phyloP scores from a whole-genome alignment of 2,888 invertebrate genomes.

The Athripsodes cinereus region DNA sequence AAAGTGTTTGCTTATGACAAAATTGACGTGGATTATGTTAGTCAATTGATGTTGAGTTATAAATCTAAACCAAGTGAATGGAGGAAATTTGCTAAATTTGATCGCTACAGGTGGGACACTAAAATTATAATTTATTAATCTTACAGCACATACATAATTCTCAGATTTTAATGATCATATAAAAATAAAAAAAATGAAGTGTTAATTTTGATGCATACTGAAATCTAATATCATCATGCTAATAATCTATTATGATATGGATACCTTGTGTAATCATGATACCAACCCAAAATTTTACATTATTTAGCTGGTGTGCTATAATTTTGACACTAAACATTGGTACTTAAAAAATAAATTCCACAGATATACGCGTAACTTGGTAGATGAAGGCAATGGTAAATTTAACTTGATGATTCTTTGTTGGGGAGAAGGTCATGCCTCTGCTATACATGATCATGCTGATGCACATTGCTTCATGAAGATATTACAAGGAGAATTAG shows the following conservation, averaged over 20 bases:
- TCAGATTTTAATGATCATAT: no score
- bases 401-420: constrained; percentile 97
- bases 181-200: no score
- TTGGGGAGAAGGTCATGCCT: constrained; percentile 94
- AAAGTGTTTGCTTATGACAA: constrained; percentile 70
- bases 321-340: background rate
- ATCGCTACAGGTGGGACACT: constrained; percentile 83
- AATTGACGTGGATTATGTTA: constrained; percentile 88
- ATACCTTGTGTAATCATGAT: no score
- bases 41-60: constrained; percentile 69
- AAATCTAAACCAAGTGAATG: constrained; percentile 87
- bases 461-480: constrained; percentile 98
- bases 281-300: no score
- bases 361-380: constrained; percentile 93
- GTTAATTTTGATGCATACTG: no score
- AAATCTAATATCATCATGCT: no score
- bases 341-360: no score
- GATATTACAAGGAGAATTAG: constrained; percentile 73
- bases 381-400: constrained; percentile 93
- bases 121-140: no score
- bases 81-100: constrained; percentile 92
- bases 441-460: constrained; percentile 94
- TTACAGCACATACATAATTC: no score
- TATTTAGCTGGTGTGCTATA: constrained; percentile 18
- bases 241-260: no score